phyloP scores from a whole-genome alignment of 2,113 vertebrate species.

The Ptilonorhynchus violaceus region DNA sequence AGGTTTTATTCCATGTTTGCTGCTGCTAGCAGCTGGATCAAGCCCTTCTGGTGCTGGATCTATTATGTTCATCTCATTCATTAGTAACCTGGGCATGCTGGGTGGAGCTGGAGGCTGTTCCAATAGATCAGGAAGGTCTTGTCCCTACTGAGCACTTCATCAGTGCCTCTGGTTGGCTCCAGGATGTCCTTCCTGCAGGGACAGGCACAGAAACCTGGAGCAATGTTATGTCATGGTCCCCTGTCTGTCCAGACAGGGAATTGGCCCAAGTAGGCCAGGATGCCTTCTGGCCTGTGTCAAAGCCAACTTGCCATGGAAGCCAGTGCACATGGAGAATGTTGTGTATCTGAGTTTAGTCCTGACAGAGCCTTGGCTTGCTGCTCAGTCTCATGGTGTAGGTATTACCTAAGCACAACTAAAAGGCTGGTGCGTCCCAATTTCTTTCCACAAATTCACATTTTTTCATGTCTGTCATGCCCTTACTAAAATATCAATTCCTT shows the following conservation, averaged over 20 bases:
- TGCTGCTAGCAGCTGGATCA: background rate
- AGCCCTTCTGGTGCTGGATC: background rate
- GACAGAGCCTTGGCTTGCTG: background rate
- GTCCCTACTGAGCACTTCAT: background rate
- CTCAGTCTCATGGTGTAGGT: background rate
- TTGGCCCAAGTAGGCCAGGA: background rate
- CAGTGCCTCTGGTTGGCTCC: rapidly evolving
- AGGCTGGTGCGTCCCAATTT: background rate
- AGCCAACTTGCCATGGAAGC: background rate
- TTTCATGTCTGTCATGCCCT: background rate
- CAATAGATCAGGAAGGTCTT: background rate
- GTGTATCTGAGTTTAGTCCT: background rate
- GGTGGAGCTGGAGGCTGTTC: background rate
- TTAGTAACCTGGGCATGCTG: background rate
- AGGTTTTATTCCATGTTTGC: background rate
- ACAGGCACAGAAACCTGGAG: background rate
- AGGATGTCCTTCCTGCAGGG: background rate
- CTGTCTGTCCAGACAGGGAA: background rate
- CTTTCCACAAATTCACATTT: background rate
- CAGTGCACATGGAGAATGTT: background rate
- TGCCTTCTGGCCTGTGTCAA: background rate
- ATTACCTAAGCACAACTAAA: background rate
- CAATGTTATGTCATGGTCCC: background rate
- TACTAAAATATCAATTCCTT: background rate
- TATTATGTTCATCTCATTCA: background rate